These are phyloP conservation scores for Pitangus sulphuratus DNA, from an alignment of 2,797 vertebrate genomes.

Conservation along the genomic window DNA sequence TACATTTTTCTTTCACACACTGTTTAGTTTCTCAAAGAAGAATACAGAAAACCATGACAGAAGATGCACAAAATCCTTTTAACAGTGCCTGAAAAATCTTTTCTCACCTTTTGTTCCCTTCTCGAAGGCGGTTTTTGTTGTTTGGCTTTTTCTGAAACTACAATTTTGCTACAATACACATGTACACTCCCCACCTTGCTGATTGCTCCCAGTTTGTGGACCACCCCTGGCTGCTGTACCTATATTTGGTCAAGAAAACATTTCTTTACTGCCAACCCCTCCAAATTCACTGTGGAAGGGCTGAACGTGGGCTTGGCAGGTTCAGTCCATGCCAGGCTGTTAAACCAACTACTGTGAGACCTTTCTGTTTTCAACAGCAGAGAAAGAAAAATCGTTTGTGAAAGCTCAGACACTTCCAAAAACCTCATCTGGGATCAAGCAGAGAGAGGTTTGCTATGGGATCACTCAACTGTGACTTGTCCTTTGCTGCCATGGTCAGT, in stretches of 20 bases:
- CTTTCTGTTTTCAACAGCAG: not conserved
- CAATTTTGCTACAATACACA: not conserved
- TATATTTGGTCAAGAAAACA: accelerated
- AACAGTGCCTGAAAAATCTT: not conserved
- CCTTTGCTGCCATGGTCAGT: not conserved
- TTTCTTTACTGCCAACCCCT: not conserved
- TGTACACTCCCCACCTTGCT: not conserved
- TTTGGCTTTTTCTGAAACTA: not conserved
- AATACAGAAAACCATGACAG: accelerated
- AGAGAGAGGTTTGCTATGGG: not conserved
- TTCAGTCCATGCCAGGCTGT: not conserved
- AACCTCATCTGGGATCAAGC: not conserved
- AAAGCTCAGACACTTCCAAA: not conserved
- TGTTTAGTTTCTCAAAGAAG: not conserved
- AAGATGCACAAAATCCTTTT: not conserved
- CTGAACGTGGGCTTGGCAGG: not conserved
- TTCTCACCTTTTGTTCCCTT: not conserved
- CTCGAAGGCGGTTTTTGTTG: not conserved
- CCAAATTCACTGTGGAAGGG: not conserved
- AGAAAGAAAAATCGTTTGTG: not conserved
- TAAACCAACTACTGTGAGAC: not conserved
- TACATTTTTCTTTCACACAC: not conserved
- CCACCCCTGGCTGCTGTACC: not conserved
- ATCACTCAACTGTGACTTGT: not conserved
- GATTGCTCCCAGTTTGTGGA: not conserved